Percentiles rank a stretch among this genome's conserved stretches.
Conservation (phyloP, 1,140 invertebrate genomes). For the Drosophila tropicalis region DNA sequence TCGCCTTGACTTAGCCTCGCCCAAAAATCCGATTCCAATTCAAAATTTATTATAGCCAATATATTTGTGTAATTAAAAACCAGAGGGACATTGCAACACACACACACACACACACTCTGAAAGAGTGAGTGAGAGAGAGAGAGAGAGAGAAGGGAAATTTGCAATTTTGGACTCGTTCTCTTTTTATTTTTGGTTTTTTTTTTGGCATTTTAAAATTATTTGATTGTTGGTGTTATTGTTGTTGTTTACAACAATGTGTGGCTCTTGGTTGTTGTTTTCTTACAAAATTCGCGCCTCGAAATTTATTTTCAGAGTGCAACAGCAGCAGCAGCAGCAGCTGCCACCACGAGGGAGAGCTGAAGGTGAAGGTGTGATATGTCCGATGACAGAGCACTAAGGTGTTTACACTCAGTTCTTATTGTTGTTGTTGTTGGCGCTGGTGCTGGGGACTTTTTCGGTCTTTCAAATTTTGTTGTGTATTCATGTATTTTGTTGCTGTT, state of each 20-base stretch:
- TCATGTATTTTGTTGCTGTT: not conserved
- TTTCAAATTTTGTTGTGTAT: slow-evolving; percentile 18
- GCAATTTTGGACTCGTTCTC: slow-evolving; percentile 30
- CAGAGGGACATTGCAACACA: slow-evolving; percentile 11
- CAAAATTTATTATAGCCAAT: slow-evolving; percentile 54
- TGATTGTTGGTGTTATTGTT: too few relatives aligned
- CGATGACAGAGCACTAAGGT: slow-evolving; percentile 32
- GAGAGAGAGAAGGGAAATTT: slow-evolving; percentile 40
- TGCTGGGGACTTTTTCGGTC: slow-evolving; percentile 8
- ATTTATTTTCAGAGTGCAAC: slow-evolving; percentile 48
- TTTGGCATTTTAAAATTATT: slow-evolving; percentile 42
- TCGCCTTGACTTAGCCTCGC: slow-evolving; percentile 30
- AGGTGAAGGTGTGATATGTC: slow-evolving; percentile 23
- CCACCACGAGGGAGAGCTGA: slow-evolving; percentile 8
- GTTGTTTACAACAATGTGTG: slow-evolving; percentile 26
- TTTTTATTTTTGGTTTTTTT: slow-evolving; percentile 27
- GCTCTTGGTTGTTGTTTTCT: slow-evolving; percentile 19
- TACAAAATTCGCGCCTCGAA: slow-evolving; percentile 42
- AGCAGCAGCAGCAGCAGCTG: not conserved
- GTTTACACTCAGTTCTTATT: slow-evolving; percentile 30
- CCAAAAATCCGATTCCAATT: slow-evolving; percentile 41
- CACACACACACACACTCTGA: too few relatives aligned
- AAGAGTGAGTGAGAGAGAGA: too few relatives aligned
- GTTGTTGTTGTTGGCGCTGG: slow-evolving; percentile 3
- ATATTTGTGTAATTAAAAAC: slow-evolving; percentile 56